Percentiles rank a stretch among this genome's conserved stretches.
phyloP scores from a whole-genome alignment of 2,797 vertebrate genomes.

The Eulemur mongoz region DNA sequence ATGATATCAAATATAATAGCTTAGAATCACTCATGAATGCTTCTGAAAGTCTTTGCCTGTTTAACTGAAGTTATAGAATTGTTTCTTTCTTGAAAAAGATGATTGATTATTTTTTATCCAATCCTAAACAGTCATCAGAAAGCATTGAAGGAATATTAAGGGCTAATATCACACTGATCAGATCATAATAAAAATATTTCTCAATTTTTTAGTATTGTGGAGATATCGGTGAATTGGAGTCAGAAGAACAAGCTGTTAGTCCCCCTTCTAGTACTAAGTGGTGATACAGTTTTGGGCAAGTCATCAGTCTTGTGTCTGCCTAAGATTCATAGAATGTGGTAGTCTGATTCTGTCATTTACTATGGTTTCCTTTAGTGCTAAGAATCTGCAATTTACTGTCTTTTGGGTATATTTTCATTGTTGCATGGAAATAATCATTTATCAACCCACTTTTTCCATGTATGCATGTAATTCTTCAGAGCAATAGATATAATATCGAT shows the following conservation, averaged over 20 bases:
- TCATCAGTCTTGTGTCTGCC: not conserved
- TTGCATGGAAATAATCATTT: not conserved
- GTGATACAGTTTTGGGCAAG: not conserved
- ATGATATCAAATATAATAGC: not conserved
- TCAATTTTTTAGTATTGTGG: not conserved
- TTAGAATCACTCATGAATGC: not conserved
- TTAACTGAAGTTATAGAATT: not conserved
- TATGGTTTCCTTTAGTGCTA: not conserved
- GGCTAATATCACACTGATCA: not conserved
- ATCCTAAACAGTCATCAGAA: not conserved
- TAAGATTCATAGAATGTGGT: not conserved
- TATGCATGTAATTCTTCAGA: not conserved
- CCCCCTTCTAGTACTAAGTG: not conserved
- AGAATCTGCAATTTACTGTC: not conserved
- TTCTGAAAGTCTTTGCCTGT: not conserved
- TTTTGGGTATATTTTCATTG: not conserved
- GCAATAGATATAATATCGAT: not conserved
- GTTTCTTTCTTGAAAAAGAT: not conserved
- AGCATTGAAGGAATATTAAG: not conserved
- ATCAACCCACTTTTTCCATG: not conserved
- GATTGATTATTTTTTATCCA: not conserved
- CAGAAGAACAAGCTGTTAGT: not conserved
- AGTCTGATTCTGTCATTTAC: not conserved
- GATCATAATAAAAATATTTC: not conserved
- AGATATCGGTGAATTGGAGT: not conserved